Conservation (phyloP, 2,888 invertebrate species). For the Ferdinandea cuprea region DNA sequence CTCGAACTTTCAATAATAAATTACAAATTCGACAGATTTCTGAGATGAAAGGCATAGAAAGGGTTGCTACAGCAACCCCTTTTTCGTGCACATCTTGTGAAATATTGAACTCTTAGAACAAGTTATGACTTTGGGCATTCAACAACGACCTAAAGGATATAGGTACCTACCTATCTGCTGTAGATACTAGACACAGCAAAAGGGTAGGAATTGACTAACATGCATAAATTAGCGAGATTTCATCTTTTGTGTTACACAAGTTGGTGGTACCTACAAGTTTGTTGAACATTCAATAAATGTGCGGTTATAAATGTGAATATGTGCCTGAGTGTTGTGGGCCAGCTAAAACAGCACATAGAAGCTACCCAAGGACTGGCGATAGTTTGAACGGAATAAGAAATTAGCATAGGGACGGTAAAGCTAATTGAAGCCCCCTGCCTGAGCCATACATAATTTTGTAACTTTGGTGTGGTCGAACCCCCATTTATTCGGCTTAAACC, state of each 20-base stretch:
- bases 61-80: background rate
- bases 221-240: slow-evolving; percentile 65
- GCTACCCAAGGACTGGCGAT: background rate
- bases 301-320: background rate
- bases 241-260: slow-evolving; percentile 57
- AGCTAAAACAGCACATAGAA: background rate
- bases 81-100: slow-evolving; percentile 35
- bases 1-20: slow-evolving; percentile 68
- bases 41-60: slow-evolving; percentile 42
- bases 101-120: slow-evolving; percentile 64
- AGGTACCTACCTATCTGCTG: too few species aligned
- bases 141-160: slow-evolving; percentile 39
- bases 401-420: slow-evolving; percentile 13
- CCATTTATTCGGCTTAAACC: too few species aligned
- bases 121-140: slow-evolving; percentile 70
- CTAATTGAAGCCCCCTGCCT: background rate
- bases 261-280: slow-evolving; percentile 49
- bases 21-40: slow-evolving; percentile 72
- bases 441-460: too few species aligned
- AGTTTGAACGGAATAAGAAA: background rate
- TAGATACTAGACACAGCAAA: background rate
- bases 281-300: background rate
- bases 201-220: slow-evolving; percentile 5
- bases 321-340: background rate
- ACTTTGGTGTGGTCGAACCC: too few species aligned